A percentile compares a stretch with the other conserved stretches of the same genome.
phyloP scores from a whole-genome alignment of 2,888 invertebrate genomes.

The Ommatoiulus sabulosus region DNA sequence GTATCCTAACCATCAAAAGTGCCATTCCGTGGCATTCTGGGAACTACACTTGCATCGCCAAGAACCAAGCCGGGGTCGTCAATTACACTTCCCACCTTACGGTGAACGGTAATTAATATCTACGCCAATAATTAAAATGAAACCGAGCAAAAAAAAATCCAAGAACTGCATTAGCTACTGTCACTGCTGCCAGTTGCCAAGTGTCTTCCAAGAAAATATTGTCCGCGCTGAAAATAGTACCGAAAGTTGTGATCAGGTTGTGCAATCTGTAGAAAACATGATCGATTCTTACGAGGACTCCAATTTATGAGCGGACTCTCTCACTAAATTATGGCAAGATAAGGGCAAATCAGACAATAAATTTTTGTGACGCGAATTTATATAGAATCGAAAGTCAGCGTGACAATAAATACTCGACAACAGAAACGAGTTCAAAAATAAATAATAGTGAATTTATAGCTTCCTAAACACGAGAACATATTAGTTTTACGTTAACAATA shows the following conservation, averaged over 20 bases:
- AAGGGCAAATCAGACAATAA: background rate
- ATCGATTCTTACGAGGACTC: background rate
- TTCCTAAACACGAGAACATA: background rate
- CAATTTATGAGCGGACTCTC: background rate
- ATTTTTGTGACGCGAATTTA: background rate
- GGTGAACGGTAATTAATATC: constrained; percentile 62
- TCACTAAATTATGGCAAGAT: background rate
- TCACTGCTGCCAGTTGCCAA: background rate
- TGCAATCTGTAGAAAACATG: background rate
- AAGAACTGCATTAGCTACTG: background rate
- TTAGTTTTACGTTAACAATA: background rate
- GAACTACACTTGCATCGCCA: constrained; percentile 63
- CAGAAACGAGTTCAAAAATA: background rate
- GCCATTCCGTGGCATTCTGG: constrained; percentile 62
- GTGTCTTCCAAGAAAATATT: constrained; percentile 29
- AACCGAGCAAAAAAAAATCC: constrained; percentile 8
- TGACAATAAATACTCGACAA: background rate
- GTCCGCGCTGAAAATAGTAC: background rate
- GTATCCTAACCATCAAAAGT: constrained; percentile 63
- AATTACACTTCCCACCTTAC: constrained; percentile 61
- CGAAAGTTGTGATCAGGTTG: background rate
- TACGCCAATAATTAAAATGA: constrained; percentile 44
- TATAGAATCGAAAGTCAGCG: background rate
- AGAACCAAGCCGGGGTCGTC: constrained; percentile 62
- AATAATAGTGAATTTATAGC: background rate